phyloP scores from a whole-genome alignment of 2,113 vertebrate species.

The Henicopernis longicauda region DNA sequence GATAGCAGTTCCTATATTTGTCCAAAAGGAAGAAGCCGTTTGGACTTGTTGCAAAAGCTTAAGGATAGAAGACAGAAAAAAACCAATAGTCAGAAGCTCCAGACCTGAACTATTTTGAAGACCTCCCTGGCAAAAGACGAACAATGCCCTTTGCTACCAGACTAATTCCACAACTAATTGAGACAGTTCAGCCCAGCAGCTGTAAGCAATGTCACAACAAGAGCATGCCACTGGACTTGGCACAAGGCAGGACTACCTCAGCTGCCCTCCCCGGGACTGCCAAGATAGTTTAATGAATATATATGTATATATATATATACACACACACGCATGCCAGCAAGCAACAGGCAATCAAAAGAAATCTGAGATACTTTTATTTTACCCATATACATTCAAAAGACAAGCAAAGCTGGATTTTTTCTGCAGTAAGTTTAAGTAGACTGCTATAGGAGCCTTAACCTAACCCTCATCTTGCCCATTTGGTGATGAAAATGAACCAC shows the following conservation, averaged over 20 bases:
- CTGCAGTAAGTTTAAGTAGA: background rate
- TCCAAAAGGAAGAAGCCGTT: background rate
- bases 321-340: background rate
- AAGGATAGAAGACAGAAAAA: background rate
- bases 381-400: conserved; percentile 1
- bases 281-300: background rate
- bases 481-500: conserved; percentile 6
- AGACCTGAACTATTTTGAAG: background rate
- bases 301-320: background rate
- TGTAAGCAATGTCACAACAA: conserved; percentile 31
- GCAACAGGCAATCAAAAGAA: background rate
- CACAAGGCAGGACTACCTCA: conserved; percentile 35
- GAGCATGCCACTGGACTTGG: background rate
- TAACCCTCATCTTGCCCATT: background rate
- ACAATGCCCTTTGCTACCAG: background rate
- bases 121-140: background rate
- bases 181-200: conserved; percentile 1
- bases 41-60: background rate
- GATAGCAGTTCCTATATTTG: conserved; percentile 41
- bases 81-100: background rate
- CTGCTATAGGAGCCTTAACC: background rate
- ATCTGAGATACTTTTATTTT: background rate
- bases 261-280: background rate
- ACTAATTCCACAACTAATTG: conserved; percentile 21
- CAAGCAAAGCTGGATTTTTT: background rate